Evolutionary conservation across 1,140 invertebrate species (phyloP), one percentile per base, ranked within the genome.

Genomic region (Phymorhynchus buccinoides): DNA sequence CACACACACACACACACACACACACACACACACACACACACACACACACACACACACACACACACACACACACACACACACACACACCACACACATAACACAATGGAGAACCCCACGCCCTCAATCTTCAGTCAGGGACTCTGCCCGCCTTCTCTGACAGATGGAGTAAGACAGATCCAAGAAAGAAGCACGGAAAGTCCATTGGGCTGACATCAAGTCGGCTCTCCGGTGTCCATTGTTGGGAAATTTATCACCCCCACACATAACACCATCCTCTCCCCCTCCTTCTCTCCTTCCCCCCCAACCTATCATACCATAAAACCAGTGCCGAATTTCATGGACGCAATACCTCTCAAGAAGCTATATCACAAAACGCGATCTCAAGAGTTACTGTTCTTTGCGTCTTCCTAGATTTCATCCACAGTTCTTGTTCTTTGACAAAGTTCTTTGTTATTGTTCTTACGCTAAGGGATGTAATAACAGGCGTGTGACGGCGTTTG

Each of bases 211-310:
- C 30, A 41, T 75, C 18, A 66, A 39, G 52, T 56, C 52, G 1
- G 48, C 78, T 22, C 80, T 56, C 37, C 52, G 30, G 37, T 81
- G 48, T 62, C 80, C 62, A 81, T 81, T 81, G 80, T 81, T 18
- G 52, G 1, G 41, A 84, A 73, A 84, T 84, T 84, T 84, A 84
- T 84, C 83, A 77, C 83, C 83, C 81, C n/a, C n/a, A n/a, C n/a
- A n/a, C n/a, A n/a, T n/a, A n/a, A n/a, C n/a, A n/a, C n/a, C 48
- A n/a, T 12, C 1, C 7, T 9, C 1, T 0, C 56, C 56, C 56
- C 56, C 56, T 22, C 41, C 77, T 35, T 77, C 73, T 37, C 2
- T 6, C 35, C 73, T 39, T 35, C 35, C 18, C 73, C 73, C 73
- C n/a, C n/a, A n/a, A n/a, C n/a, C n/a, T n/a, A n/a, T n/a, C n/a